These are phyloP conservation scores for Orientallactaga sibirica DNA, from an alignment of 2,797 vertebrate species.

Conservation along the genomic window DNA sequence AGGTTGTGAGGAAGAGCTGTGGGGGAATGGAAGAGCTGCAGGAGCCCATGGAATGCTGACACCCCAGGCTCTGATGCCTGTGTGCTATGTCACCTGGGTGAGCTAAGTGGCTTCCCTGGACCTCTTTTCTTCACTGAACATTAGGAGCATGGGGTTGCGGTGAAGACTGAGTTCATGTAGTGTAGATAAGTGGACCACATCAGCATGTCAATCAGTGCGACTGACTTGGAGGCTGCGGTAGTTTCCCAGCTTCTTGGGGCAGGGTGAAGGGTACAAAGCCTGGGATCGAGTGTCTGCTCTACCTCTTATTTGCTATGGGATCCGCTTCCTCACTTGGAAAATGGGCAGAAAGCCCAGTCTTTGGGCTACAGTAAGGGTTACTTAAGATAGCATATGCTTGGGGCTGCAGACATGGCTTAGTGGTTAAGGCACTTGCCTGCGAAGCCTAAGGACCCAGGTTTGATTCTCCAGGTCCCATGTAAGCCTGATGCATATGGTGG, in stretches of 20 bases:
- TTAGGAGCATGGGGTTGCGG: not conserved
- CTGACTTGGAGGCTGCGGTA: not conserved
- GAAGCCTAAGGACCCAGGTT: too few species aligned
- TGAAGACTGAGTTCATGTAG: not conserved
- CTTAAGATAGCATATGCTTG: not conserved
- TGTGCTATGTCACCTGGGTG: fast-evolving
- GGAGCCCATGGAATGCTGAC: not conserved
- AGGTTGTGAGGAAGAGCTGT: not conserved
- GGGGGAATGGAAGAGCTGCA: not conserved
- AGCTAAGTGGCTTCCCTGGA: not conserved
- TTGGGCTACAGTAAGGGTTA: not conserved
- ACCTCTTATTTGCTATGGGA: not conserved
- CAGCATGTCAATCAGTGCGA: not conserved
- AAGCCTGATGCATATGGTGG: too few species aligned
- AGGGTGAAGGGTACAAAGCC: not conserved
- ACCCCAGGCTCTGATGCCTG: not conserved
- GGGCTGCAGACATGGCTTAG: too few species aligned
- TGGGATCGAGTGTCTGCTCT: not conserved
- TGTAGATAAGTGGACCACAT: not conserved
- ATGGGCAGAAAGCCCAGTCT: not conserved
- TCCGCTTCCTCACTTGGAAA: not conserved
- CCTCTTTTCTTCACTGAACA: not conserved
- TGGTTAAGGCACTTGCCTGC: too few species aligned
- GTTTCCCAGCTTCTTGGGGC: not conserved
- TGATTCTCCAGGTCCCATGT: too few species aligned